A percentile compares a stretch with the other conserved stretches of the same genome.
phyloP scores from a whole-genome alignment of 2,113 vertebrate genomes.

The Pholis gunnellus region DNA sequence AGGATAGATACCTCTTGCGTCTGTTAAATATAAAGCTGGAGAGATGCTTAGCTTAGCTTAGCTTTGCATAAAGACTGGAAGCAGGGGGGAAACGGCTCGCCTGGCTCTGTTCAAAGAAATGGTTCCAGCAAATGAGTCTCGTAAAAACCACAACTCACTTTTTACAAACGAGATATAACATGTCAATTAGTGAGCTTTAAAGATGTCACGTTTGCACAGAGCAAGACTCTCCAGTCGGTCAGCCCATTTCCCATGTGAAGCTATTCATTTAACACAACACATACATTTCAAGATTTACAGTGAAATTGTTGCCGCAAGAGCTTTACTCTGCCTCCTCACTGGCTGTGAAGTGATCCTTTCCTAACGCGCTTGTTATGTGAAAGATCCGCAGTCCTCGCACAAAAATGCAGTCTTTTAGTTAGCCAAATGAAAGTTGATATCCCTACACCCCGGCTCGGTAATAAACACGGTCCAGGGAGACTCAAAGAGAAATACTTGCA shows the following conservation, averaged over 20 bases:
- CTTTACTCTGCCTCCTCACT: background rate
- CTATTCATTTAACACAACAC: background rate
- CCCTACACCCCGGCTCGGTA: background rate
- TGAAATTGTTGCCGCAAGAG: background rate
- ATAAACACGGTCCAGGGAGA: background rate
- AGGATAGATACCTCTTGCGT: background rate
- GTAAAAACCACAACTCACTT: background rate
- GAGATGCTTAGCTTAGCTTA: background rate
- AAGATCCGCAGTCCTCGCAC: background rate
- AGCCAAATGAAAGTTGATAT: background rate
- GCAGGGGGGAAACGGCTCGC: background rate
- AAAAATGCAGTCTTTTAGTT: background rate
- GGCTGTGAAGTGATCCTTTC: background rate
- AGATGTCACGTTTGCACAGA: background rate
- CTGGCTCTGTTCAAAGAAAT: background rate
- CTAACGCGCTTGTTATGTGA: background rate
- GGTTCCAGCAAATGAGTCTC: background rate
- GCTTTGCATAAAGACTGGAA: background rate
- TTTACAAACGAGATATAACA: background rate
- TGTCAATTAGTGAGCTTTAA: background rate
- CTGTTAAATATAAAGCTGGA: background rate
- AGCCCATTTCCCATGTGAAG: background rate
- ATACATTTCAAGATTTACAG: background rate
- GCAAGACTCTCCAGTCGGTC: background rate
- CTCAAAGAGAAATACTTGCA: slow-evolving; percentile 6